Base-by-base conservation (phyloP, 2,888 invertebrate genomes). In the Aethes cnicana region DNA sequence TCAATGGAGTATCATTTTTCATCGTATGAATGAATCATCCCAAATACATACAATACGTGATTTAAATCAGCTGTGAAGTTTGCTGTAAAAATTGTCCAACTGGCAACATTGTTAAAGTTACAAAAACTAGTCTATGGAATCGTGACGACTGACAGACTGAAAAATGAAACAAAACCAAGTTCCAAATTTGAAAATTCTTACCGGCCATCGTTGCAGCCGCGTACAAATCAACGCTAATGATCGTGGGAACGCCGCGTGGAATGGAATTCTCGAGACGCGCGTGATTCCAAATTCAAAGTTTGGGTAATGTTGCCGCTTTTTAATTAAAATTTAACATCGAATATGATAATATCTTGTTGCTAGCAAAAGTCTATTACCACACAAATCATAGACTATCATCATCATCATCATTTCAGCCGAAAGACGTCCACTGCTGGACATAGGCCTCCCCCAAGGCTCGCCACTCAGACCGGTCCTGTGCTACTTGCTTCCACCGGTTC, bases 201-300 rank as follows among this genome's bases (percentile, higher is more conserved):
- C 23, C 36, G 21, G 49, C 36, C 33, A 47, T 17, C 20, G 39
- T 39, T 39, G 16, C 16, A 25, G 25, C 26, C 30, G 47, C 21
- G 47, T 37, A 30, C 35, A 33, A 37, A 49, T 54, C 56, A 35
- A 41, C 46, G 41, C 54, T 58, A 58, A 58, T 58, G 58, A 58
- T 46, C 58, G 58, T 58, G 58, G 33, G 58, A 58, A 56, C 37
- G 35, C 32, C 43, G 25, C 42, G 52, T 37, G 47, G 54, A 52
- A 54, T 54, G 56, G 47, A 47, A 47, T 47, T 41, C 49, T 46
- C 47, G 23, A 47, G 39, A 39, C 39, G 39, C 35, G 47, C 28
- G 23, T 41, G 52, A 48, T 57, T 54, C 50, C 39, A 49, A 56
- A 50, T 54, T 56, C 54, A 49, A 56, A 47, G 21, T 41, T 42